Percentiles rank a stretch among this genome's conserved stretches.
Conservation (phyloP, 2,113 vertebrate genomes). For the Brachyhypopomus occidentalis region DNA sequence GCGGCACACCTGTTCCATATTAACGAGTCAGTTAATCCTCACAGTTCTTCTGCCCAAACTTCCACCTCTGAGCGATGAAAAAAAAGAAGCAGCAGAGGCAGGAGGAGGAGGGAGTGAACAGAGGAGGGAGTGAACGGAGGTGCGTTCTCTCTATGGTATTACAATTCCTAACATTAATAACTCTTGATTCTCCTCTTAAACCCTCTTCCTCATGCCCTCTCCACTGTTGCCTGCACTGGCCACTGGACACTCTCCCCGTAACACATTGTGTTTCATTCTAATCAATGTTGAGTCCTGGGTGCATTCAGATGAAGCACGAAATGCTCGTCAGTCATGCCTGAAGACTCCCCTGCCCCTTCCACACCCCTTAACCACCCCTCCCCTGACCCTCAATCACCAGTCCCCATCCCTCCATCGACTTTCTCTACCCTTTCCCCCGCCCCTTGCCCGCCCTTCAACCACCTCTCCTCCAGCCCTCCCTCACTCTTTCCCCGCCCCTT, state of each 20-base stretch:
- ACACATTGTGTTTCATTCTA: constrained; percentile 62
- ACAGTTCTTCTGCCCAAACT: constrained; percentile 26
- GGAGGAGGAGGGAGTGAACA: background rate
- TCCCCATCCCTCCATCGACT: too few species aligned
- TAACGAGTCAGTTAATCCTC: constrained; percentile 28
- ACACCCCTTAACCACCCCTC: background rate
- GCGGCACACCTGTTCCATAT: constrained; percentile 16
- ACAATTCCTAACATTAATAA: constrained; percentile 47
- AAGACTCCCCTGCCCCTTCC: constrained; percentile 43
- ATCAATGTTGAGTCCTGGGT: constrained; percentile 59
- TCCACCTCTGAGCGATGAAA: constrained; percentile 38
- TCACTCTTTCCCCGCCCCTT: too few species aligned
- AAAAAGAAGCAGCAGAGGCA: background rate
- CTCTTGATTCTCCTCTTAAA: constrained; percentile 7
- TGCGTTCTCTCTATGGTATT: constrained; percentile 34
- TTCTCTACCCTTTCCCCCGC: background rate
- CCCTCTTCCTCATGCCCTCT: background rate
- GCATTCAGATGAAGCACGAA: constrained; percentile 65
- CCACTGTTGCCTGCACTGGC: constrained; percentile 1
- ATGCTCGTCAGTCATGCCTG: constrained; percentile 65
- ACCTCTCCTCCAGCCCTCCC: too few species aligned
- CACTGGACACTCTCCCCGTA: constrained; percentile 41
- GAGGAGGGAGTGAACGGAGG: constrained; percentile 5
- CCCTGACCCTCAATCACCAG: too few species aligned
- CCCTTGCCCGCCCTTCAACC: constrained; percentile 27